Evolutionary conservation across 2,888 invertebrate species (phyloP), one percentile per base, ranked within the genome.

Genomic region (Gonocerus acuteangulatus): DNA sequence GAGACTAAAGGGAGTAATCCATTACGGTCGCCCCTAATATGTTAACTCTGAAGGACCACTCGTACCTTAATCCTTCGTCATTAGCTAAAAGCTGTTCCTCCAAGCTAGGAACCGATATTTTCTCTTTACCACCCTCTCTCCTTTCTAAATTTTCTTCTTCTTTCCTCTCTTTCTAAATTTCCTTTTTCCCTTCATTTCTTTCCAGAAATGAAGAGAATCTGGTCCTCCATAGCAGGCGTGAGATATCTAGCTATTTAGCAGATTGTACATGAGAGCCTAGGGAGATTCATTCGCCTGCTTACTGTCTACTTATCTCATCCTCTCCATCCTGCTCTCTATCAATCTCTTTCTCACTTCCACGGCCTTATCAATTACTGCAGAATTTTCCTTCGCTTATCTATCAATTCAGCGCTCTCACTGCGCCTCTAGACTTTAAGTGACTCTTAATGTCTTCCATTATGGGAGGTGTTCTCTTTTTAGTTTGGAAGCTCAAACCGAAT

Each of bases 81-180:
- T 51, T 51, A 51, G 51, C 51, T 51, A 51, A 51, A 34, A 51
- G 51, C 51, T 51, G 51, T 11, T 19, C 15, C n/a, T 32, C n/a
- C 32, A 32, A 48, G 18, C 48, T 27, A 15, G 15, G n/a, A 16
- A 27, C 27, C 27, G 27, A 27, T 27, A 27, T 27, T 27, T 27
- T 16, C 27, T 16, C 27, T 27, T 32, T 18, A 6, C 48, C 2
- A 11, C 15, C 13, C 15, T 4, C 32, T 1, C 7, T 16, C 7
- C 48, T 22, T 6, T 27, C 11, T 9, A 48, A 16, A 13, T 42
- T 16, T n/a, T 4, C 42, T 4, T 9, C 7, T 34, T 11, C n/a
- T n/a, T n/a, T n/a, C n/a, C n/a, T n/a, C n/a, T n/a, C n/a, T n/a
- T n/a, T n/a, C n/a, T n/a, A n/a, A n/a, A n/a, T n/a, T n/a, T n/a